Evolutionary conservation across 2,113 vertebrate species (phyloP).

Genomic region (Pollachius pollachius): DNA sequence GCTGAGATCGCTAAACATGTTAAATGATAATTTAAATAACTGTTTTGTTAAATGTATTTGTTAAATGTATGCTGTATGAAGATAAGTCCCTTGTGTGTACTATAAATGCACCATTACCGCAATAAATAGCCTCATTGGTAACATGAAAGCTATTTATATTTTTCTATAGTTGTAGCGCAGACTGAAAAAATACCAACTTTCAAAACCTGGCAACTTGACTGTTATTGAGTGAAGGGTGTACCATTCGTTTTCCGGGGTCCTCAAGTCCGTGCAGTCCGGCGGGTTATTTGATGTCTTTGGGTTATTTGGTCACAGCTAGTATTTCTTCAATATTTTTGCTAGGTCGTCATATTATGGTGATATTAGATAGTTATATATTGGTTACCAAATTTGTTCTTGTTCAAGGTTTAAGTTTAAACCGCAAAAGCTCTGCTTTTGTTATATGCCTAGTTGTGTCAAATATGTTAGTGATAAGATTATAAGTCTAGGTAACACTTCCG

Average conservation of each 20-base stretch:
- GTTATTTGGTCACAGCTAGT: background rate
- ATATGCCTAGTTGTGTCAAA: too few relatives aligned
- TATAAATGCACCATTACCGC: too few relatives aligned
- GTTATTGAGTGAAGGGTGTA: slow-evolving; percentile 46
- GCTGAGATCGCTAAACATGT: too few relatives aligned
- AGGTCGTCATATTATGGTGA: background rate
- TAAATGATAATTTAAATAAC: too few relatives aligned
- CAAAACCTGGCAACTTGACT: slow-evolving; percentile 60
- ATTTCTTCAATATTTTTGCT: background rate
- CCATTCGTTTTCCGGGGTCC: slow-evolving; percentile 54
- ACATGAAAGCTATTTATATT: background rate
- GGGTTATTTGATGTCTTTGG: background rate
- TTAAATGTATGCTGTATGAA: background rate
- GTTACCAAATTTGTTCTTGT: background rate
- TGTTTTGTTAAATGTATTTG: background rate
- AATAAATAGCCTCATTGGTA: background rate
- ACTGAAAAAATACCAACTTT: background rate
- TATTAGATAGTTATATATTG: background rate
- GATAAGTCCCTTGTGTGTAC: too few relatives aligned
- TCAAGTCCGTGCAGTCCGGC: slow-evolving; percentile 6
- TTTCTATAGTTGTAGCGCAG: background rate
- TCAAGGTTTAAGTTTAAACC: too few relatives aligned
- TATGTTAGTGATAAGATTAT: too few relatives aligned
- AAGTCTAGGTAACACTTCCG: too few relatives aligned
- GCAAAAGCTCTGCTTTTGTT: too few relatives aligned